These are phyloP conservation scores for Mylabris sibirica DNA, from an alignment of 2,888 invertebrate species.

Conservation along the genomic window DNA sequence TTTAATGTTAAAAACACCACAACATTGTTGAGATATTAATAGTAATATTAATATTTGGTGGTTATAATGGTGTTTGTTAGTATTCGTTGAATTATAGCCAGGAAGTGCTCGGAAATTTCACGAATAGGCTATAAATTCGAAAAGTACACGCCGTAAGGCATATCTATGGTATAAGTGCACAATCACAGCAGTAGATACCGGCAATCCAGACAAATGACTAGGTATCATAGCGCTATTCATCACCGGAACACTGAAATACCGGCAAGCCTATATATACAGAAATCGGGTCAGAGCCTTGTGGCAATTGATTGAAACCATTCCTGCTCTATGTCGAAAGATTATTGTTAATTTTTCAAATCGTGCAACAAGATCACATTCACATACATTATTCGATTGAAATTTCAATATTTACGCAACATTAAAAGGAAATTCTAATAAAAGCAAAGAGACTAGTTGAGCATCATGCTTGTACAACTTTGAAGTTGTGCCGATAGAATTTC, in stretches of 20 bases:
- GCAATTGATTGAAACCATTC: neutral
- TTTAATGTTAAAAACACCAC: neutral
- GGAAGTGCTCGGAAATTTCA: constrained; percentile 30
- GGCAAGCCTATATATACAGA: constrained; percentile 32
- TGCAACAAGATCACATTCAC: too few species aligned
- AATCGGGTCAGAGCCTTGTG: neutral
- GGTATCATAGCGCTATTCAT: constrained; percentile 51
- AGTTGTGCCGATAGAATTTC: neutral
- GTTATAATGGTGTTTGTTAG: neutral
- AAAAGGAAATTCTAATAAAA: neutral
- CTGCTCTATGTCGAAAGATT: too few species aligned
- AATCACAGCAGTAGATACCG: constrained; percentile 49
- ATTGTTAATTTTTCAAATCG: too few species aligned
- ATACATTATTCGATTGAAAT: too few species aligned
- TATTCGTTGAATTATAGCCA: neutral
- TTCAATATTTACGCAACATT: neutral
- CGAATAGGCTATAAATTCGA: constrained; percentile 40
- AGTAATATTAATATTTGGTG: neutral
- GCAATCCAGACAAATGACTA: constrained; percentile 54
- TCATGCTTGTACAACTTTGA: neutral
- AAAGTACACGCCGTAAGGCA: constrained; percentile 41
- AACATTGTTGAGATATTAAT: neutral
- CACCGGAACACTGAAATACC: constrained; percentile 40
- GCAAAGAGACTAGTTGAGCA: neutral
- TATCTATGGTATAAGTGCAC: constrained; percentile 49